Percentiles rank a stretch among this genome's conserved stretches.
Evolutionary conservation across 2,113 vertebrate genomes (phyloP).

Genomic region (Stegostoma tigrinum): DNA sequence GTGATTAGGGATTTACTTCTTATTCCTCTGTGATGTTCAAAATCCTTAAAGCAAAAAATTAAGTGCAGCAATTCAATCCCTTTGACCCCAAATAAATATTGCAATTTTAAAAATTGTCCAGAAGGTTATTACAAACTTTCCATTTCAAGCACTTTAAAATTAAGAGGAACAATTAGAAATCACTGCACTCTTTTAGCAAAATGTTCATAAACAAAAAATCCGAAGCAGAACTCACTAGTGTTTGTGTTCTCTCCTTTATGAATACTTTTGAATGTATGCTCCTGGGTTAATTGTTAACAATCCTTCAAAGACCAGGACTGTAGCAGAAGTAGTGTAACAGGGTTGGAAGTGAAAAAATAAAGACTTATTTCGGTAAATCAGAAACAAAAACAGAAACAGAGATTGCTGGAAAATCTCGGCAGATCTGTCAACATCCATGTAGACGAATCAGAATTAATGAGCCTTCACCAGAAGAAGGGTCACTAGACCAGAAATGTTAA

Average conservation of each 20-base stretch:
- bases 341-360: neutral
- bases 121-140: constrained; percentile 1
- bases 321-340: neutral
- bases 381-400: no score
- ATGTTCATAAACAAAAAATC: neutral
- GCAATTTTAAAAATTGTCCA: neutral
- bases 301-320: neutral
- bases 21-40: neutral
- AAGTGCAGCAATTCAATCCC: neutral
- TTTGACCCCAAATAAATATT: neutral
- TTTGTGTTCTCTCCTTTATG: neutral
- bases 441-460: no score
- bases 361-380: neutral
- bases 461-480: no score
- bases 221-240: neutral
- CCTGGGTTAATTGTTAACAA: neutral
- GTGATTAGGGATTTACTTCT: neutral
- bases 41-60: constrained; percentile 6
- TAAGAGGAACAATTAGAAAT: neutral
- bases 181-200: neutral
- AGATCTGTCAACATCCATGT: no score
- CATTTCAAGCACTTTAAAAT: constrained; percentile 10
- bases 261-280: neutral
- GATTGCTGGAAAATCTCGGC: no score
- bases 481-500: no score